Evolutionary conservation across 30 jellyfish, hydroid and myxozoan genomes (phyloP).

Genomic region (Catostylus mosaicus): DNA sequence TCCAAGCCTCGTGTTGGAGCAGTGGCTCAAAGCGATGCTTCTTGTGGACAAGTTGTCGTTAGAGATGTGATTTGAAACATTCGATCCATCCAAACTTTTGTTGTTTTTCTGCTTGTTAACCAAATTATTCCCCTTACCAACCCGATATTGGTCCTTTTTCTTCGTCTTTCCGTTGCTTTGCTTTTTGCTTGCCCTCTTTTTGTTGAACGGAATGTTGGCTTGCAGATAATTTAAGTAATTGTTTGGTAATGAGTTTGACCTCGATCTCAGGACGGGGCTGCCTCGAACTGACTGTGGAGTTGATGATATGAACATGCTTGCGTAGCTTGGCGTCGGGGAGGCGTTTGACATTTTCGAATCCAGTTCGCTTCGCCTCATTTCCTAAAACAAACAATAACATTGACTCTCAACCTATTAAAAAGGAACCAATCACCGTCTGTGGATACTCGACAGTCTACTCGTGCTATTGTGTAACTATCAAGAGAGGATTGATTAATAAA

Average conservation of each 20-base stretch:
- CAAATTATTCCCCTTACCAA: constrained; percentile 14
- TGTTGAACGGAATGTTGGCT: constrained; percentile 14
- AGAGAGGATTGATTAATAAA: too few relatives aligned
- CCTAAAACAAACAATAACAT: constrained; percentile 8
- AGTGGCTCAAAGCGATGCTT: not conserved
- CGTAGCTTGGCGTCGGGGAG: constrained; percentile 61
- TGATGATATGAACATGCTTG: constrained; percentile 60
- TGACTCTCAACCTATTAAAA: too few relatives aligned
- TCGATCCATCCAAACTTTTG: constrained; percentile 44
- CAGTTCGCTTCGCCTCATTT: constrained; percentile 24
- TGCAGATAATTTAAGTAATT: constrained; percentile 29
- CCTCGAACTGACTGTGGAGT: constrained; percentile 78
- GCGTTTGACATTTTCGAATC: constrained; percentile 23
- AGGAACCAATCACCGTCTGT: too few relatives aligned
- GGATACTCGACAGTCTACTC: too few relatives aligned
- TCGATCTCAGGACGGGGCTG: constrained; percentile 74
- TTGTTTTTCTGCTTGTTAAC: constrained; percentile 17
- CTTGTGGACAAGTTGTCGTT: constrained; percentile 23
- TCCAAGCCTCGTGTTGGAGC: constrained; percentile 21
- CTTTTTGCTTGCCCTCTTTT: constrained; percentile 15
- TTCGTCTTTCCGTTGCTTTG: constrained; percentile 14
- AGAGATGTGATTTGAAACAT: constrained; percentile 29
- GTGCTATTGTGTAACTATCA: too few relatives aligned
- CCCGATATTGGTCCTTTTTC: not conserved
- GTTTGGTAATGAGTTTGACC: constrained; percentile 72